Evolutionary conservation across 1,140 invertebrate genomes (phyloP), one percentile per base, ranked within the genome.

Genomic region (Phymorhynchus buccinoides): DNA sequence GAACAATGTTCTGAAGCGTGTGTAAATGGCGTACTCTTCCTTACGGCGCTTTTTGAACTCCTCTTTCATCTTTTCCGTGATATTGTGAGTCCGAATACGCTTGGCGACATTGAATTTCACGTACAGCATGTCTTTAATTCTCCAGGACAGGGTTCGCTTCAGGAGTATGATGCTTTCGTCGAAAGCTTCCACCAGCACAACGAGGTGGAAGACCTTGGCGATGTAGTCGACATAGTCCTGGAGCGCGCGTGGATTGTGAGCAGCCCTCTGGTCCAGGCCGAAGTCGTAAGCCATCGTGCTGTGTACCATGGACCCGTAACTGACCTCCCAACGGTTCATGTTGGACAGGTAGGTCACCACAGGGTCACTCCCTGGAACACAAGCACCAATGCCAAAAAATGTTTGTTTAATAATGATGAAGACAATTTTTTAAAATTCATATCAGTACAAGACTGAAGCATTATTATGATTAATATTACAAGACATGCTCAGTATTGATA

Each of bases 251-350:
- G 48, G 71, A 22, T 80, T 86, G 18, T 79, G 62, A 66, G 37
- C 22, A 0, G 3, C 30, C 1, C 27, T 81, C 39, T 22, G n/a
- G 1, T 87, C 85, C 68, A 89, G 85, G 14, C 88, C 88, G 41
- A 89, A 88, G 62, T 90, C 88, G 62, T 86, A 81, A 0, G 86
- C 73, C 86, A 89, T 87, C 81, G 83, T 84, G 62, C 88, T 89
- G 30, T 87, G 86, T 30, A 86, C 83, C 62, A 88, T 86, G 4
- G 87, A 88, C 18, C 44, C 12, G 27, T 18, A 48, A 6, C 3
- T 44, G 18, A 68, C 71, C 14, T 27, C 37, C 83, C 22, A 14
- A 3, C 66, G 44, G 3, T 16, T 56, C 18, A 9, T 66, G 7
- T 41, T n/a, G 22, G 80, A 48, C 80, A 81, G 52, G 80, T 81